phyloP scores from a whole-genome alignment of 2,888 invertebrate species.

The Panorpa germanica region DNA sequence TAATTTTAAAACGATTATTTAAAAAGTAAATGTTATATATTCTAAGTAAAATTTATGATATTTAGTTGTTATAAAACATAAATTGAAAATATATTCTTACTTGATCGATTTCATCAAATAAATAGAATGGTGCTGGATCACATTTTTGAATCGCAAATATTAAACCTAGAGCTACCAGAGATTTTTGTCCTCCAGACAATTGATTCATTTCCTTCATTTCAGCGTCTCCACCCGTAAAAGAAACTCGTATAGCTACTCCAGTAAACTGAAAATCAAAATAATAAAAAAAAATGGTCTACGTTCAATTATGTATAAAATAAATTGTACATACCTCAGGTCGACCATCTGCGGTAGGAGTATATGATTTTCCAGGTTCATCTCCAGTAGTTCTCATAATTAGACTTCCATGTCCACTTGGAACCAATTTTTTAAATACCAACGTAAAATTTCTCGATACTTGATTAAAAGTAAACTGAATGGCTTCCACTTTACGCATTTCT shows the following conservation, averaged over 20 bases:
- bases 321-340: too few species aligned
- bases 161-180: slow-evolving; percentile 87
- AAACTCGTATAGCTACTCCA: slow-evolving; percentile 87
- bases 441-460: slow-evolving; percentile 96
- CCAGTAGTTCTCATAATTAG: slow-evolving; percentile 80
- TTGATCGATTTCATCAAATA: slow-evolving; percentile 99
- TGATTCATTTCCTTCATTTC: slow-evolving; percentile 99
- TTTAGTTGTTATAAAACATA: too few species aligned
- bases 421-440: slow-evolving; percentile 94
- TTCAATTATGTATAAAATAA: too few species aligned
- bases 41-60: too few species aligned
- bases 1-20: too few species aligned
- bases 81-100: too few species aligned
- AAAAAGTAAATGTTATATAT: too few species aligned
- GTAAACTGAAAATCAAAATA: too few species aligned
- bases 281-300: too few species aligned
- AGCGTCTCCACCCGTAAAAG: slow-evolving; percentile 81
- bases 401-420: slow-evolving; percentile 84
- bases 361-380: slow-evolving; percentile 33
- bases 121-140: slow-evolving; percentile 98
- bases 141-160: slow-evolving; percentile 99
- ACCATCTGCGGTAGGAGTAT: too few species aligned
- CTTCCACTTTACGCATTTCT: slow-evolving; percentile 93
- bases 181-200: slow-evolving; percentile 97
- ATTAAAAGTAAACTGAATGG: slow-evolving; percentile 96